These are phyloP conservation scores for Glyphotaelius pellucidus DNA, from an alignment of 2,888 invertebrate species.

Conservation along the genomic window DNA sequence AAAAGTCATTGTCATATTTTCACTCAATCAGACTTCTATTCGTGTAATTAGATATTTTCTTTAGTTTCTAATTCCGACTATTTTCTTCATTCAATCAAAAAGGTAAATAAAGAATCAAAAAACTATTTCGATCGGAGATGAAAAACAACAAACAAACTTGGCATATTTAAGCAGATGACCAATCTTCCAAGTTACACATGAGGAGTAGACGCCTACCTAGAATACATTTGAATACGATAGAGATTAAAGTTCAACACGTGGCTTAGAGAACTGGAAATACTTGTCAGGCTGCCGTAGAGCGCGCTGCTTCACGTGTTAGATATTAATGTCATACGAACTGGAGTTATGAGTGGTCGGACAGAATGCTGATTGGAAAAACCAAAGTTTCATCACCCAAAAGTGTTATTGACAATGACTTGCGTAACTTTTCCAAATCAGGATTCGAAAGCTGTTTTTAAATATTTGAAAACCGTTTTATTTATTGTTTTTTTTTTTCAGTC, in stretches of 20 bases:
- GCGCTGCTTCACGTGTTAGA: background rate
- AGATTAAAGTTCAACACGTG: background rate
- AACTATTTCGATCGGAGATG: background rate
- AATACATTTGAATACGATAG: background rate
- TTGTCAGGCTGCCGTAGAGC: background rate
- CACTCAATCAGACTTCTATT: background rate
- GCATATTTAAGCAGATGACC: background rate
- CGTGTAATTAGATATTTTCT: background rate
- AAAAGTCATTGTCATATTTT: background rate
- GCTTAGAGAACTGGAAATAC: background rate
- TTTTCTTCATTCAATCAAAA: background rate
- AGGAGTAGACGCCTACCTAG: background rate
- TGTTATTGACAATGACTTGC: conserved; percentile 35
- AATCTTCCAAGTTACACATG: background rate
- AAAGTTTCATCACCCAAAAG: conserved; percentile 16
- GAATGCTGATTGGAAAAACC: conserved; percentile 27
- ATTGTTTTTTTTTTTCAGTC: conserved; percentile 13
- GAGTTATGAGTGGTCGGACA: conserved; percentile 10
- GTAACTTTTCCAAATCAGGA: background rate
- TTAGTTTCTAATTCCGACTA: background rate
- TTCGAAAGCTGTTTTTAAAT: conserved; percentile 19
- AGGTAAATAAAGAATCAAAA: background rate
- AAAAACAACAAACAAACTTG: background rate
- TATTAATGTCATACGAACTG: background rate
- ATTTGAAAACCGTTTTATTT: conserved; percentile 4